A percentile compares a stretch with the other conserved stretches of the same genome.
These are phyloP conservation scores for Lepidurus packardi DNA, from an alignment of 1,140 invertebrate species.

Conservation along the genomic window DNA sequence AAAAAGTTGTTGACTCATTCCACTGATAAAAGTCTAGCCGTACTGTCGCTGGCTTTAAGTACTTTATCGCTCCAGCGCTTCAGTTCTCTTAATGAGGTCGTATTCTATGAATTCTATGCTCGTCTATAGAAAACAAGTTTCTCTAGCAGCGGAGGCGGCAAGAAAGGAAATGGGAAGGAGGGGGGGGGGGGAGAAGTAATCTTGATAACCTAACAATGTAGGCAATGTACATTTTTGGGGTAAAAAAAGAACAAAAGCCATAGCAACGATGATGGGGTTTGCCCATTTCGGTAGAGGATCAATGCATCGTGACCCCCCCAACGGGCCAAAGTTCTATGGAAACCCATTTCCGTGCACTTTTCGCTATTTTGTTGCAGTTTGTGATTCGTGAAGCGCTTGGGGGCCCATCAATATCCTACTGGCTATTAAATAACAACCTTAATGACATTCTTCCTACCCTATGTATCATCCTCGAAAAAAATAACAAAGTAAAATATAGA, in stretches of 20 bases:
- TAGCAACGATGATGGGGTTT: neutral
- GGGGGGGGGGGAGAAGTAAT: neutral
- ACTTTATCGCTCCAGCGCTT: conserved; percentile 13
- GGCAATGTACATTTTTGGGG: neutral
- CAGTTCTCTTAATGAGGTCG: conserved; percentile 8
- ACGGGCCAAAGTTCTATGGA: neutral
- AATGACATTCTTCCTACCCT: conserved; percentile 2
- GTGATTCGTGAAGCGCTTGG: neutral
- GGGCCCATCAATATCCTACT: neutral
- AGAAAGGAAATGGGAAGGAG: neutral
- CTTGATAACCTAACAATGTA: conserved; percentile 10
- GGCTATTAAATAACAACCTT: neutral
- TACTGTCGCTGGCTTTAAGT: conserved; percentile 19
- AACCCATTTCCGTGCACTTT: conserved; percentile 12
- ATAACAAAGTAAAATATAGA: neutral
- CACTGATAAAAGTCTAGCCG: conserved; percentile 8
- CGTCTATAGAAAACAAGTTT: conserved; percentile 3
- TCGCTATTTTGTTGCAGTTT: neutral
- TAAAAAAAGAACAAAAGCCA: neutral
- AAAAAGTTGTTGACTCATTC: conserved; percentile 19
- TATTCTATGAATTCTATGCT: conserved; percentile 3
- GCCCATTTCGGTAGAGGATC: neutral
- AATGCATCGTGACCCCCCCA: neutral
- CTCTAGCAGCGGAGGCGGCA: neutral
- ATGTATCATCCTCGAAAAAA: neutral